These are phyloP conservation scores for Drosophila subobscura DNA, from an alignment of 1,140 invertebrate species.

Conservation along the genomic window DNA sequence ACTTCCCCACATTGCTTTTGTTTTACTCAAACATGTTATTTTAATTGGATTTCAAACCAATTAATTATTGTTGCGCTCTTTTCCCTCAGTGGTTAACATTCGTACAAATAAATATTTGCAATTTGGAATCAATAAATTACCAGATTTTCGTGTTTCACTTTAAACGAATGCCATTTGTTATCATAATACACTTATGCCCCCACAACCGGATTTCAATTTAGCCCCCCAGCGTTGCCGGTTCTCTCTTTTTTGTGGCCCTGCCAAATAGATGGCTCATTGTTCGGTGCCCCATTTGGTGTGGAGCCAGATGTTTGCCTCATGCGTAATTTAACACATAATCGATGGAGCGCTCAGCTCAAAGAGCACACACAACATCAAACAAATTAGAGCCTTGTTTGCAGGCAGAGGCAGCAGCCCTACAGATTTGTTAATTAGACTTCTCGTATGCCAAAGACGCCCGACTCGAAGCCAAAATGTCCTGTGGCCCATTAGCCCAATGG, in stretches of 20 bases:
- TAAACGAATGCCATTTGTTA: too few species aligned
- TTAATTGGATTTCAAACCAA: too few species aligned
- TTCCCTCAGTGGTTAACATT: too few species aligned
- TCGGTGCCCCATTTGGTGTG: conserved; percentile 34
- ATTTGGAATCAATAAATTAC: too few species aligned
- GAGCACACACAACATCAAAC: conserved; percentile 41
- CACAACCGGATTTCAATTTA: conserved; percentile 15
- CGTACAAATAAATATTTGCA: too few species aligned
- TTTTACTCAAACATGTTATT: too few species aligned
- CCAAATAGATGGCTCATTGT: conserved; percentile 42
- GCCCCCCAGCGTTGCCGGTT: conserved; percentile 6
- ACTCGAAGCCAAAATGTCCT: conserved; percentile 22
- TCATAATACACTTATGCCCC: too few species aligned
- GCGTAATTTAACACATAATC: conserved; percentile 78
- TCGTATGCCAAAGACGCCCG: conserved; percentile 41
- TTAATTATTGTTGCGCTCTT: too few species aligned
- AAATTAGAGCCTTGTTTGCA: conserved; percentile 64
- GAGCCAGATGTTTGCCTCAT: conserved; percentile 51
- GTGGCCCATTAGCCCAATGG: conserved; percentile 15
- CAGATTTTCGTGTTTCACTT: too few species aligned
- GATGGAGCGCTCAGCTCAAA: conserved; percentile 45
- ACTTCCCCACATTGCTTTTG: too few species aligned
- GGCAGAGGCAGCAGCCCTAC: conserved; percentile 25
- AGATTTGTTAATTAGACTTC: conserved; percentile 64
- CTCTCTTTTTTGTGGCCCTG: conserved; percentile 4